Conservation (phyloP, 92 coral and sea anemone species). For the Porites cylindrica region DNA sequence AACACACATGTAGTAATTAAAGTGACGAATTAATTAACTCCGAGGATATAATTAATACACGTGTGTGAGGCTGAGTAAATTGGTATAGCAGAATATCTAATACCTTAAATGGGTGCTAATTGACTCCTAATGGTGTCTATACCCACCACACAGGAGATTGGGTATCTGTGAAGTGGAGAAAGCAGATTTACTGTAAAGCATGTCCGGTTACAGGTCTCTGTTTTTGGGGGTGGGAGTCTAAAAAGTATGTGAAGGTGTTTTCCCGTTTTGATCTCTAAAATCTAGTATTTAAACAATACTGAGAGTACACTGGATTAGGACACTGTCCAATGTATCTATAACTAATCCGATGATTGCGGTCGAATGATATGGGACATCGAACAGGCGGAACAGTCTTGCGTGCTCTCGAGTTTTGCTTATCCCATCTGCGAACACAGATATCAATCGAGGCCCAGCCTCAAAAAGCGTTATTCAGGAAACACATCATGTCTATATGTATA, state of each 20-base stretch:
- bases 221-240: neutral
- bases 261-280: neutral
- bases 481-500: slow-evolving; percentile 86
- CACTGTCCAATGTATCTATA: slow-evolving; percentile 3
- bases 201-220: neutral
- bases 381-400: slow-evolving; percentile 9
- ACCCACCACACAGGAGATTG: slow-evolving; percentile 30
- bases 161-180: neutral
- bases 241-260: neutral
- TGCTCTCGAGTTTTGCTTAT: slow-evolving; percentile 2
- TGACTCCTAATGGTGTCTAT: slow-evolving; percentile 67
- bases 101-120: slow-evolving; percentile 79
- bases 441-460: slow-evolving; percentile 57
- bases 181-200: neutral
- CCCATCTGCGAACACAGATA: slow-evolving; percentile 58
- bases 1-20: slow-evolving; percentile 44
- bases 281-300: neutral
- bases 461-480: slow-evolving; percentile 75
- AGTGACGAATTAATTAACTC: slow-evolving; percentile 78
- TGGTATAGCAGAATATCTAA: slow-evolving; percentile 50
- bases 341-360: slow-evolving; percentile 29
- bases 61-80: slow-evolving; percentile 56
- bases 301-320: neutral
- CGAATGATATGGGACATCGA: neutral
- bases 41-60: slow-evolving; percentile 42